These are phyloP conservation scores for Drosophila gaucha DNA, from an alignment of 2,888 invertebrate species.

Conservation along the genomic window DNA sequence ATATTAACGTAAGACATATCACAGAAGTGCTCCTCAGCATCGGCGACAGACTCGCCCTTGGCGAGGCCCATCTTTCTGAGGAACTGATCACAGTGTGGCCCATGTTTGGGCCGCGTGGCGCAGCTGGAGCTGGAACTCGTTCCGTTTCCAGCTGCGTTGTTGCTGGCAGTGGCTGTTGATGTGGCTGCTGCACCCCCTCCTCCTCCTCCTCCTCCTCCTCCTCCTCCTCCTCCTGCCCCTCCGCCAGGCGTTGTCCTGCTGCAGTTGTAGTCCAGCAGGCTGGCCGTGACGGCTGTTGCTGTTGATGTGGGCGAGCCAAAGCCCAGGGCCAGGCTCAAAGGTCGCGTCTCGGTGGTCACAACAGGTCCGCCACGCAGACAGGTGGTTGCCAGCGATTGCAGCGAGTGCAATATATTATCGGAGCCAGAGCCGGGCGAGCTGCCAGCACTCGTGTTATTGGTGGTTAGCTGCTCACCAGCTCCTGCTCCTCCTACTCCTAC, in stretches of 20 bases:
- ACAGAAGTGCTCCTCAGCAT: slow-evolving; percentile 85
- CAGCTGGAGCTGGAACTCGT: slow-evolving; percentile 40
- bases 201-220: slow-evolving; percentile 5
- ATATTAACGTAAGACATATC: slow-evolving; percentile 85
- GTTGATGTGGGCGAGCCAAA: slow-evolving; percentile 18
- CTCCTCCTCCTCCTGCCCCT: slow-evolving; percentile 6
- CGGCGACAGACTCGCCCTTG: slow-evolving; percentile 81
- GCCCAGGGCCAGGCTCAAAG: slow-evolving; percentile 37
- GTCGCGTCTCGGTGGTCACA: slow-evolving; percentile 46
- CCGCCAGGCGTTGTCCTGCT: slow-evolving; percentile 11
- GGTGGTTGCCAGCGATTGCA: slow-evolving; percentile 84
- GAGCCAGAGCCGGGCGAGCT: slow-evolving; percentile 60
- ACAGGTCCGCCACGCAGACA: slow-evolving; percentile 76
- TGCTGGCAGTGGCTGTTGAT: slow-evolving; percentile 49
- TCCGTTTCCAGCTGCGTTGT: slow-evolving; percentile 22
- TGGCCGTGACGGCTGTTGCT: slow-evolving; percentile 37
- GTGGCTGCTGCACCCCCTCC: slow-evolving; percentile 29
- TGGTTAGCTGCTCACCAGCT: slow-evolving; percentile 17
- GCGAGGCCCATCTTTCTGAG: slow-evolving; percentile 84
- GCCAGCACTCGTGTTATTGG: slow-evolving; percentile 58
- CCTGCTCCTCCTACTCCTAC: slow-evolving; percentile 4
- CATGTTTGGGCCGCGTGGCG: slow-evolving; percentile 81
- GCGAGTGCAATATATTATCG: slow-evolving; percentile 80
- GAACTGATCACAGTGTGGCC: slow-evolving; percentile 85
- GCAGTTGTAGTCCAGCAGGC: slow-evolving; percentile 42